These are phyloP conservation scores for Cichlasoma orientale DNA, from an alignment of 2,797 vertebrate species.

Conservation along the genomic window DNA sequence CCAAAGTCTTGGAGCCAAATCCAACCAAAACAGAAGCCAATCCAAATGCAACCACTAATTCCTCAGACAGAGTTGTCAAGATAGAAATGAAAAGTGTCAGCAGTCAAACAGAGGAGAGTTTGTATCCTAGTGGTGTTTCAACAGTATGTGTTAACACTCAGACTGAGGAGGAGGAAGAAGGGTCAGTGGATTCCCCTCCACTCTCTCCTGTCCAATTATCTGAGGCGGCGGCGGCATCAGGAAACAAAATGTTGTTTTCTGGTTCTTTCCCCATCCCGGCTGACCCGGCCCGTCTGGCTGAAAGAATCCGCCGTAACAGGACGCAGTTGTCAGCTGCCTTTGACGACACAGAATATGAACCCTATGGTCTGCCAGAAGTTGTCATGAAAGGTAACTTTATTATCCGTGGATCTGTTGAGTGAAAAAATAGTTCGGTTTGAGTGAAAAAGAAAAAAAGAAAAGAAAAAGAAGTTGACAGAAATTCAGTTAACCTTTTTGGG, in stretches of 20 bases:
- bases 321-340: conserved; percentile 83
- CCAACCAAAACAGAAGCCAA: conserved; percentile 49
- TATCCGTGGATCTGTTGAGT: not conserved
- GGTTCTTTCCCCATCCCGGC: conserved; percentile 79
- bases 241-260: conserved; percentile 62
- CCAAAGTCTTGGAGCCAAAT: conserved; percentile 39
- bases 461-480: not conserved
- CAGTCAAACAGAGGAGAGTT: conserved; percentile 74
- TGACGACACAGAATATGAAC: conserved; percentile 86
- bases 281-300: conserved; percentile 79
- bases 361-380: conserved; percentile 85
- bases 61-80: not conserved
- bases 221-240: not conserved
- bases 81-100: conserved; percentile 48
- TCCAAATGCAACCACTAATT: not conserved
- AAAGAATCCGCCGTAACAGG: conserved; percentile 76
- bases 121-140: not conserved
- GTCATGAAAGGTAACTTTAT: conserved; percentile 83
- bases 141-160: conserved; percentile 63
- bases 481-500: not conserved
- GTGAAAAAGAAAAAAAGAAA: no score
- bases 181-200: conserved; percentile 39
- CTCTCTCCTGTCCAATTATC: conserved; percentile 24
- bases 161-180: conserved; percentile 57
- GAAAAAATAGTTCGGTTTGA: no score